Base-by-base conservation (phyloP, 2,113 vertebrate species). In the Clupea harengus region DNA sequence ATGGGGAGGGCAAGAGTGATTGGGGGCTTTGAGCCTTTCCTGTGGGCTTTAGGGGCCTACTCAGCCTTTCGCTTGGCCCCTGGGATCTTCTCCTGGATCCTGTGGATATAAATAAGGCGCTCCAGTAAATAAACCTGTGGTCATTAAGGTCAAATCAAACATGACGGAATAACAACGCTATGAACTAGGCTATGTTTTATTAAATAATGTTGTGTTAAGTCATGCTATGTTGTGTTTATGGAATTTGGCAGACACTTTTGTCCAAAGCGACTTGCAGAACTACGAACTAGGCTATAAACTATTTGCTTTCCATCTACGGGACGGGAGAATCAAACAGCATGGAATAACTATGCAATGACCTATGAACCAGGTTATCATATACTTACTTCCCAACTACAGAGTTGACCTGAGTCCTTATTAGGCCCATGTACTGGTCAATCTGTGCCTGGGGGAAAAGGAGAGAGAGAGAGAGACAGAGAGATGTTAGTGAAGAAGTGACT, bases 81-180 rank as follows among this genome's bases (percentile, higher is more conserved):
- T 46, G 98, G 98, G 92, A 99, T 99, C 96, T 99, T 99, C 90
- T 97, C 98, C 93, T 99, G 98, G 91, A 99, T 98, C 96, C 98
- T 99, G 92, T 82, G 84, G 44, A 50, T 47, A 46, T 32, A 83
- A 83, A 81, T 9, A 75, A 75, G 67, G 28, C 13, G 39, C 10
- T 39, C 28, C 7, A 15, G 4, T 78, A 17, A 78, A 32, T 39
- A 39, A 39, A 39, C 39, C 39, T 2, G 39, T 39, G 39, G 39
- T 39, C 39, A 39, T 39, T 39, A 39, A 39, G 39, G 39, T 39
- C 39, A 39, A 39, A 39, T 2, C 39, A 39, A 39, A 39, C 39
- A 39, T 39, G 39, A 39, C 39, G 39, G 39, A 39, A 39, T 39
- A 39, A 39, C 39, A 39, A 39, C 2, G 39, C 39, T 39, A 39